Evolutionary conservation across 2,797 vertebrate species (phyloP).

Genomic region (Manis pentadactyla): DNA sequence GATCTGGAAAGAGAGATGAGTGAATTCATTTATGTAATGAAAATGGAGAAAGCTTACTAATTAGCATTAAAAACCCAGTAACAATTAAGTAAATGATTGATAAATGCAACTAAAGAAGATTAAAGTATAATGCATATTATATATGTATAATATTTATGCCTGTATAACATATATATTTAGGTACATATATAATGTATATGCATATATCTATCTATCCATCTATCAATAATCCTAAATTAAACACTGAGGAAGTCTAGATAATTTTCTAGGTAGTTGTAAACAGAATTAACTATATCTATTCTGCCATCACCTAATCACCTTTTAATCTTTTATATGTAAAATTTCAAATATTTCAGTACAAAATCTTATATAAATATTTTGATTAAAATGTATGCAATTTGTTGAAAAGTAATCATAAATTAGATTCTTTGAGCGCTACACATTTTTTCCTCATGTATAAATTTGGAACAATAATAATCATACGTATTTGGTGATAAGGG

Average conservation of each 20-base stretch:
- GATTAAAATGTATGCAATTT: not conserved
- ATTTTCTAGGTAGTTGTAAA: not conserved
- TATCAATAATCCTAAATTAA: not conserved
- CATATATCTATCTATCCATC: not conserved
- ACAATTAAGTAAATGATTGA: not conserved
- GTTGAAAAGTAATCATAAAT: not conserved
- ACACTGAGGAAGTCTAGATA: not conserved
- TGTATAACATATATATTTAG: no score
- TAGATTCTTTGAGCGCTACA: not conserved
- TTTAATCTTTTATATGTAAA: not conserved
- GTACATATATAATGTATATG: not conserved
- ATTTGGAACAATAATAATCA: not conserved
- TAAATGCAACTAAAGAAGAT: not conserved
- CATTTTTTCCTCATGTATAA: not conserved
- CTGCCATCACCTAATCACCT: not conserved
- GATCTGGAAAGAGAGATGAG: not conserved
- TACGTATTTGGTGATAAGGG: not conserved
- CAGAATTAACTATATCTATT: not conserved
- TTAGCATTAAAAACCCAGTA: not conserved
- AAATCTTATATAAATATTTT: not conserved
- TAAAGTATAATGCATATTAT: not conserved
- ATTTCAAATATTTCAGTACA: not conserved
- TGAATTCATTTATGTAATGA: not conserved
- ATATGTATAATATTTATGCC: not conserved
- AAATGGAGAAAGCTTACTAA: not conserved